phyloP scores from a whole-genome alignment of 2,888 invertebrate genomes.

The Leptinotarsa tumamoca region DNA sequence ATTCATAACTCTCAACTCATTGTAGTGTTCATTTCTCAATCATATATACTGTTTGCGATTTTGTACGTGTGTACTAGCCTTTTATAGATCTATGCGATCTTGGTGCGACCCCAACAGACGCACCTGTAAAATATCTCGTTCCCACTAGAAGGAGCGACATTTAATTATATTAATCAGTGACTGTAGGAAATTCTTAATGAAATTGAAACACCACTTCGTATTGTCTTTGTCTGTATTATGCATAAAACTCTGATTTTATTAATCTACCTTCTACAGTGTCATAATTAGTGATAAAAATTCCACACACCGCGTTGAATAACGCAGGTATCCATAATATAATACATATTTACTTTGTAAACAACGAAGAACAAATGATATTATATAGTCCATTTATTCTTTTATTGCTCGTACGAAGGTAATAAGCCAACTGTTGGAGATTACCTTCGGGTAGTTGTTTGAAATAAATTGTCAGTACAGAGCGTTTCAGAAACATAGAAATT shows the following conservation, averaged over 20 bases:
- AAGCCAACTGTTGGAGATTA: neutral
- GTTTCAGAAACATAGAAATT: too few relatives aligned
- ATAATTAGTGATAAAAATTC: neutral
- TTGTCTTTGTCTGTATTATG: neutral
- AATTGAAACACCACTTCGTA: neutral
- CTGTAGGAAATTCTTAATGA: too few relatives aligned
- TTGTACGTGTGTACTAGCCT: too few relatives aligned
- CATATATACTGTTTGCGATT: too few relatives aligned
- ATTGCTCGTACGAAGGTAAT: neutral
- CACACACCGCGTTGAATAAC: neutral
- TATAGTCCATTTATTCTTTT: conserved; percentile 8
- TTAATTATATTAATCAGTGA: too few relatives aligned
- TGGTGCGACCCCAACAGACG: too few relatives aligned
- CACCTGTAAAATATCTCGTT: too few relatives aligned
- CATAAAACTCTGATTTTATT: neutral
- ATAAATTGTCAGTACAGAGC: too few relatives aligned
- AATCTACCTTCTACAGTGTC: neutral
- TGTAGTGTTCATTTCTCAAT: too few relatives aligned
- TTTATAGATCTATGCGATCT: too few relatives aligned
- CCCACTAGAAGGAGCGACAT: too few relatives aligned
- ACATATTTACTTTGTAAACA: neutral
- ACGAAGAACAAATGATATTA: conserved; percentile 4
- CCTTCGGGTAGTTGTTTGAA: neutral
- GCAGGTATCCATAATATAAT: neutral
- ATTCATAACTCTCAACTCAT: too few relatives aligned